Evolutionary conservation across 2,888 invertebrate species (phyloP).

Genomic region (Agonopterix arenella): DNA sequence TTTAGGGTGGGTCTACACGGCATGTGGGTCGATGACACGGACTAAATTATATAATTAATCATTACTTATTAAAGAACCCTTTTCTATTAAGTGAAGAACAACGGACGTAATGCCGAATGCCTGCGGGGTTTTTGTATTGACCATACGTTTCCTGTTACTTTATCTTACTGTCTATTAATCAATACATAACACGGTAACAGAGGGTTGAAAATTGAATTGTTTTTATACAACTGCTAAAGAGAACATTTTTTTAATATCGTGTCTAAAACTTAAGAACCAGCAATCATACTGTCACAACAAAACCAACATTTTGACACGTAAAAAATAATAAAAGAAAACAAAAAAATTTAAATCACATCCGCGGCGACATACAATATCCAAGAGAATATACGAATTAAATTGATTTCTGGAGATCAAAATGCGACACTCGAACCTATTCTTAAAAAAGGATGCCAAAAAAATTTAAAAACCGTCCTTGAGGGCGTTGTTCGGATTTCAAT

Average conservation of each 20-base stretch:
- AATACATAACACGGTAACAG: conserved; percentile 39
- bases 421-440: conserved; percentile 37
- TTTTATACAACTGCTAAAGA: no score
- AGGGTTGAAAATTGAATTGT: conserved; percentile 15
- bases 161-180: conserved; percentile 44
- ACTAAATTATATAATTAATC: conserved; percentile 71
- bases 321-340: conserved; percentile 7
- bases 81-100: conserved; percentile 31
- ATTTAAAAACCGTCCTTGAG: conserved; percentile 49
- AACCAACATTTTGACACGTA: conserved; percentile 10
- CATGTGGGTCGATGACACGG: conserved; percentile 60
- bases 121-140: conserved; percentile 51
- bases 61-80: conserved; percentile 55
- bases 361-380: conserved; percentile 4
- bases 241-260: no score
- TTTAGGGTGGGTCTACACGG: conserved; percentile 42
- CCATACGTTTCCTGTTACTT: conserved; percentile 55
- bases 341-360: conserved; percentile 13
- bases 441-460: conserved; percentile 27
- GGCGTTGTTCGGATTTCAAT: conserved; percentile 67
- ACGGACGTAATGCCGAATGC: conserved; percentile 53
- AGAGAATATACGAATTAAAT: conserved; percentile 15
- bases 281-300: conserved; percentile 7
- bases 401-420: conserved; percentile 23
- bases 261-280: neutral